phyloP scores from a whole-genome alignment of 2,888 invertebrate genomes.

The Acanthosepion esculentum region DNA sequence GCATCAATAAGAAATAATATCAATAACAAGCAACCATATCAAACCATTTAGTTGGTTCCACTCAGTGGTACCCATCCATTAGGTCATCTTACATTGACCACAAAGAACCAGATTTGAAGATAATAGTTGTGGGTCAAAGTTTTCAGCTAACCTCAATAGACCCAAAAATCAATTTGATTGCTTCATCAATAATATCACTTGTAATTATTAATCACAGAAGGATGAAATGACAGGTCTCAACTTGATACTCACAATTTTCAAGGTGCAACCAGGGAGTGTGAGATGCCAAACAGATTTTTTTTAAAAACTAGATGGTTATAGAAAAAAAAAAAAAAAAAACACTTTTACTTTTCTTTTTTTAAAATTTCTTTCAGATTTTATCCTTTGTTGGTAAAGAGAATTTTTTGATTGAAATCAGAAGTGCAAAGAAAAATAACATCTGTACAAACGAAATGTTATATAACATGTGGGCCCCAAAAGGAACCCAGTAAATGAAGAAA shows the following conservation, averaged over 20 bases:
- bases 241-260: background rate
- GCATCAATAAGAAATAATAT: background rate
- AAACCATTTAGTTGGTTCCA: background rate
- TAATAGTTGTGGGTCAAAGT: background rate
- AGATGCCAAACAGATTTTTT: background rate
- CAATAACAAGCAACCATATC: background rate
- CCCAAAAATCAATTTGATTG: background rate
- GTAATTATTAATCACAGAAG: background rate
- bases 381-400: background rate
- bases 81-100: background rate
- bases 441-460: background rate
- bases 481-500: background rate
- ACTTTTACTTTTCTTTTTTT: background rate
- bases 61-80: background rate
- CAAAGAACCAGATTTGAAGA: background rate
- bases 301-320: background rate
- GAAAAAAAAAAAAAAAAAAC: background rate
- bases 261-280: background rate
- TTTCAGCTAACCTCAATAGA: background rate
- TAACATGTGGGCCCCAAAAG: background rate
- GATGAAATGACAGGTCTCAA: background rate
- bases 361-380: background rate
- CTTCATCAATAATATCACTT: background rate
- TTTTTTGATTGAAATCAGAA: background rate
- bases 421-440: background rate